phyloP scores from a whole-genome alignment of 2,797 vertebrate genomes.

The Poeciliopsis turneri region DNA sequence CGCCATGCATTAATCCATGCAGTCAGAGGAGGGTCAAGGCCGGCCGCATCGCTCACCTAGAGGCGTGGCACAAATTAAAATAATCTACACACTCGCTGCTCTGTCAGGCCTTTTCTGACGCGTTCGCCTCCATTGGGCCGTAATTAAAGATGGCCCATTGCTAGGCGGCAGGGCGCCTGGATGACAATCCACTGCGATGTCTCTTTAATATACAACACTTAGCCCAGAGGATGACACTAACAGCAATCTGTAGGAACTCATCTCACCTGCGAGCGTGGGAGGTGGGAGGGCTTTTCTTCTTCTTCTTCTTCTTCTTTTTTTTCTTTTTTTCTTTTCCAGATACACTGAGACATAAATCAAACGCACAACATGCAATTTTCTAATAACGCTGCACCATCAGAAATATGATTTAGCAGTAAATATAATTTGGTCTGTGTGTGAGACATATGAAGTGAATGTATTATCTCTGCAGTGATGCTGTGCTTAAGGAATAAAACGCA shows the following conservation, averaged over 20 bases:
- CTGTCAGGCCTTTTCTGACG: constrained; percentile 81
- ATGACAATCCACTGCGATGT: constrained; percentile 75
- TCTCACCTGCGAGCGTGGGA: constrained; percentile 72
- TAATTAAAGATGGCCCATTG: constrained; percentile 83
- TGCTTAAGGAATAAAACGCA: constrained; percentile 70
- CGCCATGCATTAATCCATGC: constrained; percentile 98
- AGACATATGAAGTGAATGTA: constrained; percentile 76
- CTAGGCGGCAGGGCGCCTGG: constrained; percentile 65
- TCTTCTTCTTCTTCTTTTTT: constrained; percentile 22
- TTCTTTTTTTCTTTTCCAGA: constrained; percentile 45
- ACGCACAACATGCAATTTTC: constrained; percentile 75
- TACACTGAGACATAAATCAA: constrained; percentile 80
- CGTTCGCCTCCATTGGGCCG: constrained; percentile 72
- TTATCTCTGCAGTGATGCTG: constrained; percentile 71
- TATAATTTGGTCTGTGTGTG: constrained; percentile 77
- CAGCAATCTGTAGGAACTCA: constrained; percentile 80
- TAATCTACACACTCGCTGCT: constrained; percentile 92
- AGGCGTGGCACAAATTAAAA: constrained; percentile 97
- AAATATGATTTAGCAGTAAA: constrained; percentile 83
- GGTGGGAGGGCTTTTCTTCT: constrained; percentile 44
- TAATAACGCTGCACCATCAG: constrained; percentile 73
- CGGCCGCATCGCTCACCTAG: constrained; percentile 93
- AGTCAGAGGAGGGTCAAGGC: constrained; percentile 98
- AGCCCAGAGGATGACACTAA: constrained; percentile 79
- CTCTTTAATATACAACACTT: constrained; percentile 85